Base-by-base conservation (phyloP, 2,797 vertebrate genomes). In the Cossypha dichroa region DNA sequence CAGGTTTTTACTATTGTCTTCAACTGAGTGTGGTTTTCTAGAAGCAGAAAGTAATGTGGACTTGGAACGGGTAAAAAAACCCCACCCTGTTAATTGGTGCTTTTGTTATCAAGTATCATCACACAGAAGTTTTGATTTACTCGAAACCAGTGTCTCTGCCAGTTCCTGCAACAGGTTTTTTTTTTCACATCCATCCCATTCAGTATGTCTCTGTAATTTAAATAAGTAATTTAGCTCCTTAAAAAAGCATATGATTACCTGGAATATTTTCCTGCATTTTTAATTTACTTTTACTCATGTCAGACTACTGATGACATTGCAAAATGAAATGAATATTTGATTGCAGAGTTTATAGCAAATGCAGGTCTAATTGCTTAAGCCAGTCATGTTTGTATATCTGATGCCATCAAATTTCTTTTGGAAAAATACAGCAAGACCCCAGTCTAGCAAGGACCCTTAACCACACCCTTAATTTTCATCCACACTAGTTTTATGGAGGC, bases 321-420 rank as follows among this genome's bases (percentile, higher is more conserved):
- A 93, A 78, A 95, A 90, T 92, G 31, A 92, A 92, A 90, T 83
- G 75, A 91, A 78, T 80, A 87, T 85, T 68, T 90, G 78, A 86
- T 94, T 80, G 81, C 55, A 58, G 54, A 54, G 33, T 87, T 97
- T 84, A 34, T 94, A 93, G 75, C 63, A 70, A 94, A 92, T 85
- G 79, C 62, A 48, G 76, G 10, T 89, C 76, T 92, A 89, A 95
- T 92, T 86, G 62, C 73, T 69, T 88, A 83, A 89, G 36, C 68
- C 68, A 88, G 43, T 84, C 36, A 18, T 59, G 26, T 92, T 89
- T 92, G 21, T 46, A 45, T n/a, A 78, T 45, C 62, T 41, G 78
- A 75, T 52, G 11, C 34, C 45, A 82, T 49, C 41, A 31, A 13
- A 55, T 34, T 80, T 88, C 36, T 85, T 85, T 85, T 75, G 72